Conservation (phyloP, 2,113 vertebrate species). For the Lophotis ruficrista region DNA sequence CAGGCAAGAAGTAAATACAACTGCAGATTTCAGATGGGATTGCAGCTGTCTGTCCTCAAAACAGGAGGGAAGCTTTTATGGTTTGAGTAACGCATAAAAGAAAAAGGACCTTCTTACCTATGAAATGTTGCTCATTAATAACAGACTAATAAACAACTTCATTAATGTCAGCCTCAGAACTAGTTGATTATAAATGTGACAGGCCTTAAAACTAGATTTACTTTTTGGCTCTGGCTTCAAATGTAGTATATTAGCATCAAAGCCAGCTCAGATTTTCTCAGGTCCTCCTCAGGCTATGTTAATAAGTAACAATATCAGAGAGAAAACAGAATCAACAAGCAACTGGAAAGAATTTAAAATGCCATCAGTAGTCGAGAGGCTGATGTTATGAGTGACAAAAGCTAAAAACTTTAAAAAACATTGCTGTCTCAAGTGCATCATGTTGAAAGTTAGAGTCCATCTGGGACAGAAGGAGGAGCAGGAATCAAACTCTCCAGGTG, state of each 20-base stretch:
- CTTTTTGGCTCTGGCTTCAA: background rate
- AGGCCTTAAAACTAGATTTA: background rate
- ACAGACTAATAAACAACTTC: background rate
- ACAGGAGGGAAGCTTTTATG: background rate
- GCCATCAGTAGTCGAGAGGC: background rate
- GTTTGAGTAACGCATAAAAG: background rate
- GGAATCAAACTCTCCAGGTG: background rate
- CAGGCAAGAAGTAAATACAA: background rate
- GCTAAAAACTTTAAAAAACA: background rate
- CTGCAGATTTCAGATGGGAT: background rate
- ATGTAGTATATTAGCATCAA: background rate
- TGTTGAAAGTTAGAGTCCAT: background rate
- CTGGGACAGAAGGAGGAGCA: background rate
- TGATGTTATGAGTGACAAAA: background rate
- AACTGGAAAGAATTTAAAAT: background rate
- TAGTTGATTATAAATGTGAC: background rate
- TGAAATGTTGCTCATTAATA: background rate
- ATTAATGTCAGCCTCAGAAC: background rate
- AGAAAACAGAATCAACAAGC: background rate
- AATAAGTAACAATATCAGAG: background rate
- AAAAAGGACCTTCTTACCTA: background rate
- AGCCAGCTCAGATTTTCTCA: background rate
- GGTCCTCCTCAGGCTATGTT: background rate
- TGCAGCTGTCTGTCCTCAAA: background rate
- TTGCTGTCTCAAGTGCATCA: background rate